These are phyloP conservation scores for Notiomystis cincta DNA, from an alignment of 2,113 vertebrate genomes.

Conservation along the genomic window DNA sequence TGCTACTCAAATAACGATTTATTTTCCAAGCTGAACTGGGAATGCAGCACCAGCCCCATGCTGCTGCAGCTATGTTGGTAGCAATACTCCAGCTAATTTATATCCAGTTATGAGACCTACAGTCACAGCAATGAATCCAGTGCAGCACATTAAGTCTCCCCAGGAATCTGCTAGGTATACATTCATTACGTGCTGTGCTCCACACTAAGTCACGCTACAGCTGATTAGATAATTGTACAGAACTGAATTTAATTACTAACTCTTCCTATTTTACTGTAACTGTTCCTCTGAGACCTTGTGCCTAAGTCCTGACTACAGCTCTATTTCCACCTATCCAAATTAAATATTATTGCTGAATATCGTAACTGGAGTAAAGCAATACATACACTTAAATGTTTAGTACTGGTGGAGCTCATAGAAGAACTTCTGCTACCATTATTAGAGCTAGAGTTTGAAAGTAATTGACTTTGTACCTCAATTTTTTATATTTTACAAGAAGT, in stretches of 20 bases:
- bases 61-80: background rate
- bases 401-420: fast-evolving
- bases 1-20: background rate
- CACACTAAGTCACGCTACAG: background rate
- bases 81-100: background rate
- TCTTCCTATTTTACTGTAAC: background rate
- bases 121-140: background rate
- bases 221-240: background rate
- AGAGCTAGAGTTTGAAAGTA: background rate
- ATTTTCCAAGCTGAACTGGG: background rate
- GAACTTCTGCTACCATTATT: background rate
- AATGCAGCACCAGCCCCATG: background rate
- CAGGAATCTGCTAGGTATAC: background rate
- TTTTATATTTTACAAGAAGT: background rate
- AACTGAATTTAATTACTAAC: background rate
- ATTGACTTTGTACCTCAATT: background rate
- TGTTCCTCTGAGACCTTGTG: background rate
- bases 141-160: background rate
- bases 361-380: background rate
- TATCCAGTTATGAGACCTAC: background rate
- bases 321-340: background rate
- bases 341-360: background rate
- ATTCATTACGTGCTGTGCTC: background rate
- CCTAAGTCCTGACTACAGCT: background rate
- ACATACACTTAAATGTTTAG: background rate